A percentile compares a stretch with the other conserved stretches of the same genome.
Conservation (phyloP, 2,797 vertebrate species). For the Rachycentron canadum region DNA sequence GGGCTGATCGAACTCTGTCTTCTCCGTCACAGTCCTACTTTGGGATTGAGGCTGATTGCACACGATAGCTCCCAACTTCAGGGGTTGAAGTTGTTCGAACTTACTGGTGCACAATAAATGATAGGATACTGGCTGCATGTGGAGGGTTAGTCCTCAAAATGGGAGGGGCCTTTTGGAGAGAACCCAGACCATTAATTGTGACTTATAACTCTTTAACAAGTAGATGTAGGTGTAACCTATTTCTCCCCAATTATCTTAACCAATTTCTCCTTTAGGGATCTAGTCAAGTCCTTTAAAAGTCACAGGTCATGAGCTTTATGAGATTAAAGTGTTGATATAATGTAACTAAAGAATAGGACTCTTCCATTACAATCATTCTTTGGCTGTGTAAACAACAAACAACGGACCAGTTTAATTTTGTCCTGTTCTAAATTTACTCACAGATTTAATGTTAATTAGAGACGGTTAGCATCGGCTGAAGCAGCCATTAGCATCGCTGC, state of each 20-base stretch:
- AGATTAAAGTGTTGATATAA: too few species aligned
- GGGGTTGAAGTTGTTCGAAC: not conserved
- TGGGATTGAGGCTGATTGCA: conserved; percentile 20
- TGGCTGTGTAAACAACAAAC: too few species aligned
- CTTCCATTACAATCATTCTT: too few species aligned
- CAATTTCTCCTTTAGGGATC: not conserved
- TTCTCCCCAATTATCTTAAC: not conserved
- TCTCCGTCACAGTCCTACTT: not conserved
- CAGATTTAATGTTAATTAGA: too few species aligned
- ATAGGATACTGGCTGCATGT: not conserved
- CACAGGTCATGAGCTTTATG: too few species aligned
- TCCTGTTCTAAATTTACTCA: too few species aligned
- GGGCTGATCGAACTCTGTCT: not conserved
- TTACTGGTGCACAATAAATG: not conserved
- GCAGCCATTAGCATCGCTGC: too few species aligned
- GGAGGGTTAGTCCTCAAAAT: not conserved
- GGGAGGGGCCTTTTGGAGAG: not conserved
- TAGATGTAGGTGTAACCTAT: not conserved
- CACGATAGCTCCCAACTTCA: not conserved
- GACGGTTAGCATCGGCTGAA: too few species aligned
- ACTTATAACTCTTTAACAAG: not conserved
- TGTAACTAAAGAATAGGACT: too few species aligned
- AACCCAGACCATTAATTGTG: not conserved
- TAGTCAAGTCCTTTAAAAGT: not conserved
- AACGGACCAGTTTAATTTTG: too few species aligned